Evolutionary conservation across 2,888 invertebrate species (phyloP).

Genomic region (Coelinius sp.): DNA sequence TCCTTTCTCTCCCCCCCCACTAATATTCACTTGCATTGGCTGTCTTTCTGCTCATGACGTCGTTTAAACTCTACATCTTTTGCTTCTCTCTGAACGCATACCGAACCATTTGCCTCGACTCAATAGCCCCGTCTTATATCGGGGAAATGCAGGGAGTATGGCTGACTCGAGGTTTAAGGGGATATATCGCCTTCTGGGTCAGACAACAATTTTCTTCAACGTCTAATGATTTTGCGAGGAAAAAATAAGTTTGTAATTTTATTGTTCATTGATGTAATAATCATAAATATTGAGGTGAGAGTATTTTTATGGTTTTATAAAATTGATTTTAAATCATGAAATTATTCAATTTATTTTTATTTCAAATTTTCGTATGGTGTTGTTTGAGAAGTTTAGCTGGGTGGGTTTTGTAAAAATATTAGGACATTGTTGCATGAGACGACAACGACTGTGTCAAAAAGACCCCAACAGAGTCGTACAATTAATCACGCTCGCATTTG

Average conservation of each 20-base stretch:
- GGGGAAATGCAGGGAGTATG: neutral
- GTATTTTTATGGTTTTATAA: neutral
- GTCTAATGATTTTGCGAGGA: neutral
- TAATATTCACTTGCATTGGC: neutral
- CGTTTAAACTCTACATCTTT: constrained; percentile 7
- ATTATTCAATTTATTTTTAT: neutral
- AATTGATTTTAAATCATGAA: neutral
- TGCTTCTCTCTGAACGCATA: neutral
- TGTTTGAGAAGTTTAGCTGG: neutral
- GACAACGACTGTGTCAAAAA: constrained; percentile 20
- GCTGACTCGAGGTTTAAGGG: neutral
- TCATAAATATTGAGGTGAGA: neutral
- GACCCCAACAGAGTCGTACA: constrained; percentile 35
- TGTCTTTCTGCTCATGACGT: constrained; percentile 2
- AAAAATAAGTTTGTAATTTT: neutral
- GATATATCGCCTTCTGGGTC: constrained; percentile 12
- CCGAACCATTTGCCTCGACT: constrained; percentile 1
- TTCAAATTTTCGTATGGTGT: neutral
- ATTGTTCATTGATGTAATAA: neutral
- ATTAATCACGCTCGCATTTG: constrained; percentile 62
- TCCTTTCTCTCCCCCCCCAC: neutral
- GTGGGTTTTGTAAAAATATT: neutral
- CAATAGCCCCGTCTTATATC: neutral
- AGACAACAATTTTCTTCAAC: neutral
- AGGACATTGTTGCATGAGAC: constrained; percentile 15